Evolutionary conservation across 1,140 invertebrate genomes (phyloP), one percentile per base, ranked within the genome.

Genomic region (Riptortus pedestris): DNA sequence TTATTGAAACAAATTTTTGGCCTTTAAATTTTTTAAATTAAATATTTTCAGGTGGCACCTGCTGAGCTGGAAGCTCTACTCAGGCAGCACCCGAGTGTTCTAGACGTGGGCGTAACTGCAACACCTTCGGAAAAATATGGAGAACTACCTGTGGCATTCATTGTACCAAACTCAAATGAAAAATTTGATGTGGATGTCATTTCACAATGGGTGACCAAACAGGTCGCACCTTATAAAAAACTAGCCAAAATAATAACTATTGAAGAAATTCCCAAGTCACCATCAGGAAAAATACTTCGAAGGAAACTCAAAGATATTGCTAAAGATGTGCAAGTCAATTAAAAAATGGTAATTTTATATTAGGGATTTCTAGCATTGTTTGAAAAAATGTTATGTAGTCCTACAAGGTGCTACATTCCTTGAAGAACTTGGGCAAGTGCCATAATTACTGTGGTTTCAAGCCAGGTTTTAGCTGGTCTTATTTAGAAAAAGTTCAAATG

Each of bases 281-380:
- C 81, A 0, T 78, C 83, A 0, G 88, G 88, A 29, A 91, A 91
- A 78, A 88, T 89, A 67, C 73, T 90, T 58, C 78, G 86, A 65
- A 78, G 78, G 67, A 72, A 79, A 20, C 73, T 88, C 61, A 80
- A 80, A 24, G 51, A 26, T 14, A 55, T 55, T 11, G 51, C 51
- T 14, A 55, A 38, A 38, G 14, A 38, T 5, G 31, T n/a, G n/a
- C n/a, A n/a, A n/a, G n/a, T n/a, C n/a, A n/a, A n/a, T n/a, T n/a
- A n/a, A n/a, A n/a, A n/a, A n/a, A n/a, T n/a, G n/a, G n/a, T n/a
- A n/a, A n/a, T n/a, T n/a, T n/a, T n/a, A n/a, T n/a, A n/a, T n/a
- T n/a, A n/a, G n/a, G n/a, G n/a, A n/a, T n/a, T n/a, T n/a, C n/a
- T n/a, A n/a, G n/a, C n/a, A n/a, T n/a, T n/a, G n/a, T n/a, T n/a